phyloP scores from a whole-genome alignment of 1,140 invertebrate genomes.

The Drosophila repleta region DNA sequence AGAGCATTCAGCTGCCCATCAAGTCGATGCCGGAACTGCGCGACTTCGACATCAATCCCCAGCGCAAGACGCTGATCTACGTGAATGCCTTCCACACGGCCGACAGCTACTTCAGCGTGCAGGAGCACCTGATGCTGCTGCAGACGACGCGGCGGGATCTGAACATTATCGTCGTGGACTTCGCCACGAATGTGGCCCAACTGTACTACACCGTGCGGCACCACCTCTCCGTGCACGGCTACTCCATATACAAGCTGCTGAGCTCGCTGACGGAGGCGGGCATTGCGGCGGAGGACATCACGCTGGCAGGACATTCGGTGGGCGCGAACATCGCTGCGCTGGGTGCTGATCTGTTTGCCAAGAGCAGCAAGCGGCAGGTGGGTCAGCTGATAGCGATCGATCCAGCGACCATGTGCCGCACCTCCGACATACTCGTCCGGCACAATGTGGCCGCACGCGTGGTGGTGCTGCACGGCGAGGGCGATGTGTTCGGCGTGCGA shows the following conservation, averaged over 20 bases:
- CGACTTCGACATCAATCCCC: slow-evolving; percentile 69
- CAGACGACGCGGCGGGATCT: slow-evolving; percentile 67
- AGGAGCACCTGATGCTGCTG: slow-evolving; percentile 67
- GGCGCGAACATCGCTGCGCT: slow-evolving; percentile 76
- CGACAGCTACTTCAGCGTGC: slow-evolving; percentile 75
- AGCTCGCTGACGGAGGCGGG: slow-evolving; percentile 50
- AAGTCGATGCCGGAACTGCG: slow-evolving; percentile 61
- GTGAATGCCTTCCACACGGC: slow-evolving; percentile 74
- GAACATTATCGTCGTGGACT: slow-evolving; percentile 74
- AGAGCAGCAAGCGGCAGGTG: slow-evolving; percentile 48
- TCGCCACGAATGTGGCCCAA: slow-evolving; percentile 69
- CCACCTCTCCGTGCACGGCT: slow-evolving; percentile 68
- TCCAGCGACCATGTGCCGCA: slow-evolving; percentile 77
- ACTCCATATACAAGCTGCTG: slow-evolving; percentile 68
- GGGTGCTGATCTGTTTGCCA: slow-evolving; percentile 62
- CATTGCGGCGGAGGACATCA: slow-evolving; percentile 57
- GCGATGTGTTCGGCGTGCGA: slow-evolving; percentile 71
- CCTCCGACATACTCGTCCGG: slow-evolving; percentile 63
- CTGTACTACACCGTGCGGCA: slow-evolving; percentile 74
- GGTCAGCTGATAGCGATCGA: slow-evolving; percentile 74
- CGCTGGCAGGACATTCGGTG: slow-evolving; percentile 75
- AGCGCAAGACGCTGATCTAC: slow-evolving; percentile 72
- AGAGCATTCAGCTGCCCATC: slow-evolving; percentile 70
- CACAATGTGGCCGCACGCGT: slow-evolving; percentile 57
- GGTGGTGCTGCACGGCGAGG: slow-evolving; percentile 72